phyloP scores from a whole-genome alignment of 2,113 vertebrate species.

The Callocephalon fimbriatum region DNA sequence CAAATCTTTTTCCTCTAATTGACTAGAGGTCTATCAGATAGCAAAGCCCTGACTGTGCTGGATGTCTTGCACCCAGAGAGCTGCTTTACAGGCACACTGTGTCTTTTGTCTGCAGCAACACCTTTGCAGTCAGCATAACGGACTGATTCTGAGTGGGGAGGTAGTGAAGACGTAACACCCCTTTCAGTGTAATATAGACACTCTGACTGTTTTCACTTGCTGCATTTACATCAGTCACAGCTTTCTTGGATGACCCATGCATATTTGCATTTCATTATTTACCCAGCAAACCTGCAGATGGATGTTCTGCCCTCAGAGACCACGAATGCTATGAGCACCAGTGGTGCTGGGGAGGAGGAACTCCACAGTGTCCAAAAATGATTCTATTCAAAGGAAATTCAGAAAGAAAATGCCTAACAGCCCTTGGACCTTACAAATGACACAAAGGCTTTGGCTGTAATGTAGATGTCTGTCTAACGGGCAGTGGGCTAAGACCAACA shows the following conservation, averaged over 20 bases:
- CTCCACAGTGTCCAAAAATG: neutral
- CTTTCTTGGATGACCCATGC: neutral
- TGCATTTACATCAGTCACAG: neutral
- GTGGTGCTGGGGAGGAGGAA: neutral
- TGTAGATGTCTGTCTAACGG: neutral
- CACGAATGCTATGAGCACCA: accelerated
- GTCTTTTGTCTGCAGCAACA: neutral
- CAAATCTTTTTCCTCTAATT: neutral
- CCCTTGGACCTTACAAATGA: neutral
- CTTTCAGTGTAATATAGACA: accelerated
- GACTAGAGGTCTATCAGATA: neutral
- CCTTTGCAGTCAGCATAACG: neutral
- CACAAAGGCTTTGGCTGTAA: neutral
- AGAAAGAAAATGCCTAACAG: neutral
- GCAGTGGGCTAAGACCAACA: conserved; percentile 12
- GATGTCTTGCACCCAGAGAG: accelerated
- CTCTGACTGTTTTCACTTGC: neutral
- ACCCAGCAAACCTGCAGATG: neutral
- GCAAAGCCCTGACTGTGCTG: neutral
- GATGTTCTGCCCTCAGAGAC: neutral
- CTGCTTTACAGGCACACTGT: neutral
- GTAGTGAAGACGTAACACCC: neutral
- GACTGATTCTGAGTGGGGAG: neutral
- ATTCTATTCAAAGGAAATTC: neutral
- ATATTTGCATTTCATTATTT: neutral